These are phyloP conservation scores for Tragelaphus imberbis DNA, from an alignment of 2,113 vertebrate genomes.

Conservation along the genomic window DNA sequence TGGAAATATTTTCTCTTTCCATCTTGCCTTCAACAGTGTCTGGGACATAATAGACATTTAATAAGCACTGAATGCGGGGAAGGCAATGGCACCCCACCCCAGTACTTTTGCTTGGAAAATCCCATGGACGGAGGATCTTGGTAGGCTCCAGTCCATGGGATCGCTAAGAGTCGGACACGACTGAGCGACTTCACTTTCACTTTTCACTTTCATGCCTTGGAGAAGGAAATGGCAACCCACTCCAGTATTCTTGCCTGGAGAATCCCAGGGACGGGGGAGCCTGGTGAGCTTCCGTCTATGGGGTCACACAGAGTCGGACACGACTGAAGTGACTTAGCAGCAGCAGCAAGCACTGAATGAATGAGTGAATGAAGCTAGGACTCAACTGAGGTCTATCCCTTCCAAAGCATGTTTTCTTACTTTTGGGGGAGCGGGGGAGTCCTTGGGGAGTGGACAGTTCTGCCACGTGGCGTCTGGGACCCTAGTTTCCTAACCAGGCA, in stretches of 20 bases:
- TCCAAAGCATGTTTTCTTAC: background rate
- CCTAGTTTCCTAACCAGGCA: background rate
- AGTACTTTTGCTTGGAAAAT: no score
- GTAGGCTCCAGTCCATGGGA: no score
- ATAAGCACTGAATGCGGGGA: no score
- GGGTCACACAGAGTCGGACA: no score
- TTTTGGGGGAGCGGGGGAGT: rapidly evolving
- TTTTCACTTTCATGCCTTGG: no score
- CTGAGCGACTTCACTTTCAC: no score
- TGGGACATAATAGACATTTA: background rate
- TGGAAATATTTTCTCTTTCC: background rate
- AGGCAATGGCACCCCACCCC: no score
- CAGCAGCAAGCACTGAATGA: no score
- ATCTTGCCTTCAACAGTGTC: background rate
- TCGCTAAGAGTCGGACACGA: no score
- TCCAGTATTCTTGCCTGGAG: background rate
- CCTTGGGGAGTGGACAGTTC: background rate
- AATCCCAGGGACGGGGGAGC: background rate
- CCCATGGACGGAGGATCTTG: no score
- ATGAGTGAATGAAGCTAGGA: background rate
- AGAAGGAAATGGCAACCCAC: background rate
- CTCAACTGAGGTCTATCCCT: background rate
- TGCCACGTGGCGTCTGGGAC: background rate
- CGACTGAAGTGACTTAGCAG: no score
- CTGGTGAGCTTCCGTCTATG: no score